These are phyloP conservation scores for Heliothis virescens DNA, from an alignment of 1,140 invertebrate genomes.

Conservation along the genomic window DNA sequence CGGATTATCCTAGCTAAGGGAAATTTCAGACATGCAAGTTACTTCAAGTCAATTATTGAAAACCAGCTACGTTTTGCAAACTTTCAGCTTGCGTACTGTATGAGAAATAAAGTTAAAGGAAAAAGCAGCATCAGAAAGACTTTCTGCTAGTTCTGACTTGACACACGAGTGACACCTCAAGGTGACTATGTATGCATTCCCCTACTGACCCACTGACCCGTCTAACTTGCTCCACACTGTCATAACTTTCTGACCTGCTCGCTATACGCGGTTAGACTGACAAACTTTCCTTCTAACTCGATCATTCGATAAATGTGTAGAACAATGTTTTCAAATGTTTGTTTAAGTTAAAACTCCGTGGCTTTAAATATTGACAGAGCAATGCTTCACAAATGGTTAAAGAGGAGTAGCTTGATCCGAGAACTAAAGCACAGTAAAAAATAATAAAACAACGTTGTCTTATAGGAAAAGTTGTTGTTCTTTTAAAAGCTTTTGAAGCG, in stretches of 20 bases:
- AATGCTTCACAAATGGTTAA: background rate
- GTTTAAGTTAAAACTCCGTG: background rate
- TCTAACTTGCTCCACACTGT: slow-evolving; percentile 1
- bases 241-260: slow-evolving; percentile 23
- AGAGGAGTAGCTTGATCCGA: background rate
- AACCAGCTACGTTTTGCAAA: too few species aligned
- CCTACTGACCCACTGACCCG: slow-evolving; percentile 20
- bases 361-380: background rate
- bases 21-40: too few species aligned
- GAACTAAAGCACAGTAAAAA: too few species aligned
- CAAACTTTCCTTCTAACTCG: slow-evolving; percentile 13
- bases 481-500: too few species aligned
- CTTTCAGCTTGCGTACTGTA: too few species aligned
- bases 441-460: too few species aligned
- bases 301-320: background rate
- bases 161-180: background rate
- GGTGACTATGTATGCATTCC: slow-evolving; percentile 7
- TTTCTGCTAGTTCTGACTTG: background rate
- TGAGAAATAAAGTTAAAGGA: too few species aligned
- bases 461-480: too few species aligned
- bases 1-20: too few species aligned
- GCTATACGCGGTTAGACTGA: background rate
- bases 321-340: background rate
- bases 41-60: too few species aligned
- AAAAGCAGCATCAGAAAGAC: too few species aligned